Conservation (phyloP, 2,797 vertebrate species). For the Menidia menidia region DNA sequence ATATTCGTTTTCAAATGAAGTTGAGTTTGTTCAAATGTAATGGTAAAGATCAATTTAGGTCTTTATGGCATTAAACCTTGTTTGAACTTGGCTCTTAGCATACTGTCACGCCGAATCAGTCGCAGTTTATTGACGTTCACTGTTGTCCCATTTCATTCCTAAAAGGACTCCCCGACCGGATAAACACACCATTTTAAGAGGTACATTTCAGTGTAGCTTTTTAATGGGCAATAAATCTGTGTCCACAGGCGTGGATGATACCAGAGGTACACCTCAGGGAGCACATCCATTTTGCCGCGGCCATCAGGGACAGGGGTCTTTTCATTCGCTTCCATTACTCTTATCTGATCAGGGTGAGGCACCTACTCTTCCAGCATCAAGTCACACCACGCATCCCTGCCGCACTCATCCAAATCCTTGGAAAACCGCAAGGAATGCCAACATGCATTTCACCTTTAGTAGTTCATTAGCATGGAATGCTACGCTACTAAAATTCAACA, state of each 20-base stretch:
- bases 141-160: conserved; percentile 58
- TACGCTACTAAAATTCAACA: background rate
- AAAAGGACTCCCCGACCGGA: conserved; percentile 64
- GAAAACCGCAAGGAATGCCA: conserved; percentile 38
- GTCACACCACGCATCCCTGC: conserved; percentile 48
- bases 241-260: conserved; percentile 80
- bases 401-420: conserved; percentile 38
- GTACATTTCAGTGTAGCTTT: conserved; percentile 78
- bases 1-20: conserved; percentile 60
- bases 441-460: conserved; percentile 23
- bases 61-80: conserved; percentile 80
- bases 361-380: conserved; percentile 65
- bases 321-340: conserved; percentile 83
- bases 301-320: conserved; percentile 79
- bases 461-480: background rate
- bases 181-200: conserved; percentile 76
- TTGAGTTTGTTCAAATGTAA: conserved; percentile 70
- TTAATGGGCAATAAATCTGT: conserved; percentile 83
- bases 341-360: conserved; percentile 81
- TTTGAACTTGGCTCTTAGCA: conserved; percentile 66
- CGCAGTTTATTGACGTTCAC: conserved; percentile 28
- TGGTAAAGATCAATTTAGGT: conserved; percentile 71
- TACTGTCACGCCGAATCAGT: conserved; percentile 48
- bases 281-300: conserved; percentile 80
- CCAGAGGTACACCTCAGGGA: conserved; percentile 78